phyloP scores from a whole-genome alignment of 2,113 vertebrate species.

The Neopipo cinnamomea region DNA sequence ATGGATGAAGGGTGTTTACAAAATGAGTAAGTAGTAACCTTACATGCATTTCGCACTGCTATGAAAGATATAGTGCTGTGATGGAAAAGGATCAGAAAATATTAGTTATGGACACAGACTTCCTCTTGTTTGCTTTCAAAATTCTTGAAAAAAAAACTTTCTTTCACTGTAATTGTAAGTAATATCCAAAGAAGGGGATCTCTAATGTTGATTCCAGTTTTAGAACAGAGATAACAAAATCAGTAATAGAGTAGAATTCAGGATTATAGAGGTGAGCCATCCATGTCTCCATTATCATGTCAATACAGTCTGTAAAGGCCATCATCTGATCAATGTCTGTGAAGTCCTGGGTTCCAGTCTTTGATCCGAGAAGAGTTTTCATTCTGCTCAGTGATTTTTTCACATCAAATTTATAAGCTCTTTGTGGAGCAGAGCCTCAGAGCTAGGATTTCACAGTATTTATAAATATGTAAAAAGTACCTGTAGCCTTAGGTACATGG shows the following conservation, averaged over 20 bases:
- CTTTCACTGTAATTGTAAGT: neutral
- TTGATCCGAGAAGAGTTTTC: neutral
- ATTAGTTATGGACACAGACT: neutral
- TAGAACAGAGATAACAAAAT: neutral
- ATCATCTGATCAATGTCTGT: neutral
- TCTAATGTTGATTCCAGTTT: neutral
- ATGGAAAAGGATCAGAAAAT: neutral
- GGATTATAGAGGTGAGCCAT: neutral
- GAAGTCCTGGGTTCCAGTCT: neutral
- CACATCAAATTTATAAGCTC: neutral
- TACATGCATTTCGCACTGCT: neutral
- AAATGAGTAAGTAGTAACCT: neutral
- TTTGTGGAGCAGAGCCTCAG: neutral
- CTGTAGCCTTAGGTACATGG: neutral
- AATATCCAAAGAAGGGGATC: neutral
- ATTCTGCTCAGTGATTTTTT: neutral
- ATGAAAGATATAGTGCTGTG: neutral
- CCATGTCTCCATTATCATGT: neutral
- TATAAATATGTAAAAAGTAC: neutral
- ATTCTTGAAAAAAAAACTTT: neutral
- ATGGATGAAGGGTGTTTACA: neutral
- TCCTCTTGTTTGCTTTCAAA: neutral
- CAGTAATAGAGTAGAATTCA: neutral
- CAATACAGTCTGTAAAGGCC: neutral
- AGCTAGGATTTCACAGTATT: neutral